These are phyloP conservation scores for Centrocercus urophasianus DNA, from an alignment of 2,113 vertebrate genomes.

Conservation along the genomic window DNA sequence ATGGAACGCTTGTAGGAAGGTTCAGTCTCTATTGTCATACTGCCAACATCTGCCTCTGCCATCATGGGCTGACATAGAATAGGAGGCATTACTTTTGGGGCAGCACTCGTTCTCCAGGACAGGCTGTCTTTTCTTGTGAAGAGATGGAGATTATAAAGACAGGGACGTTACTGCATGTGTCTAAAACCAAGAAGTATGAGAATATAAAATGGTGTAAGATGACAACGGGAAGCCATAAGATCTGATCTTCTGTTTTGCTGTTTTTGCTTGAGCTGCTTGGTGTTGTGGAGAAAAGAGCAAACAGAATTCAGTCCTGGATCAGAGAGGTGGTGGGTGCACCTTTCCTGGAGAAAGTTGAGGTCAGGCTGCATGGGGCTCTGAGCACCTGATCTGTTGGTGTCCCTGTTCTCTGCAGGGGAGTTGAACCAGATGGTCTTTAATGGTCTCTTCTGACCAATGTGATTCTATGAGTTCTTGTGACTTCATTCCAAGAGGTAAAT, in stretches of 20 bases:
- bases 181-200: not conserved
- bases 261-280: not conserved
- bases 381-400: no score
- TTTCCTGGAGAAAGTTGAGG: no score
- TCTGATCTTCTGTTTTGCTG: not conserved
- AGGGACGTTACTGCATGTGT: not conserved
- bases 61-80: no score
- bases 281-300: not conserved
- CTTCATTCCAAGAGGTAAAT: not conserved
- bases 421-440: not conserved
- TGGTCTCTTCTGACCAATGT: not conserved
- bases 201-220: no score
- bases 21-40: no score
- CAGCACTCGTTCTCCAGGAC: not conserved
- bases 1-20: no score
- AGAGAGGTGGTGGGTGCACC: no score
- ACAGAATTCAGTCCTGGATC: not conserved
- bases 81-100: no score
- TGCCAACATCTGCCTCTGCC: no score
- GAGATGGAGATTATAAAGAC: not conserved
- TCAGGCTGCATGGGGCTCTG: no score
- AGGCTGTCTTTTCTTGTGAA: not conserved
- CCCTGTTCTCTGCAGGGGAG: no score
- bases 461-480: not conserved
- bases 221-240: not conserved